Evolutionary conservation across 2,113 vertebrate species (phyloP).

Genomic region (Phyllostomus hastatus): DNA sequence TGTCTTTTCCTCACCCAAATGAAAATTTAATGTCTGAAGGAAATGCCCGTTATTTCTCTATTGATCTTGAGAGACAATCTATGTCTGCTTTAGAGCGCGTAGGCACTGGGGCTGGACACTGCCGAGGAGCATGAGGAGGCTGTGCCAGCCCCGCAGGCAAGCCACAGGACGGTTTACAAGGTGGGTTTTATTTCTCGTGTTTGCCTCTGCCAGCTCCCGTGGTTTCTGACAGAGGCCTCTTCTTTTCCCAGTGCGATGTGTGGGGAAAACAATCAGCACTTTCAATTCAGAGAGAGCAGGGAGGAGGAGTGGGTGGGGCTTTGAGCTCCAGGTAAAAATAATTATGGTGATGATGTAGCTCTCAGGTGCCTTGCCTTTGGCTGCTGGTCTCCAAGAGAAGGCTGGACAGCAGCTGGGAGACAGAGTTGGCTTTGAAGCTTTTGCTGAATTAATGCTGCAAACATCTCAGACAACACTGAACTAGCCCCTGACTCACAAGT

Average conservation of each 20-base stretch:
- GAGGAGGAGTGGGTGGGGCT: conserved; percentile 14
- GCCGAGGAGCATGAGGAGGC: background rate
- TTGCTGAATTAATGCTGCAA: conserved; percentile 49
- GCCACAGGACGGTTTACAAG: background rate
- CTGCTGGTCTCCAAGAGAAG: conserved; percentile 49
- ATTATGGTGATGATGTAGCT: conserved; percentile 10
- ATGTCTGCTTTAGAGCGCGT: conserved; percentile 40
- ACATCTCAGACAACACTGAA: background rate
- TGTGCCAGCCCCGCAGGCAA: background rate
- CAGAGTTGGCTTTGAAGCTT: conserved; percentile 20
- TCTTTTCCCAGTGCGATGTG: conserved; percentile 24
- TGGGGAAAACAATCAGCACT: background rate
- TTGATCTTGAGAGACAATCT: conserved; percentile 43
- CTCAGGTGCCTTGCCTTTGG: conserved; percentile 31
- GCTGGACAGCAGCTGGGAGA: background rate
- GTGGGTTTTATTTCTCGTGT: conserved; percentile 20
- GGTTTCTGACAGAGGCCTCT: background rate
- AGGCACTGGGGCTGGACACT: background rate
- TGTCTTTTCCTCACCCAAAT: conserved; percentile 12
- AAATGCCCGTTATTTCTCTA: conserved; percentile 47
- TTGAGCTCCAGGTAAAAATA: conserved; percentile 8
- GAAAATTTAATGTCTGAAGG: conserved; percentile 45
- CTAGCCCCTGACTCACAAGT: background rate
- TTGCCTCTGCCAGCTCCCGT: background rate
- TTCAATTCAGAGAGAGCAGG: conserved; percentile 51